phyloP scores from a whole-genome alignment of 1,140 invertebrate genomes.

The Camponotus floridanus region DNA sequence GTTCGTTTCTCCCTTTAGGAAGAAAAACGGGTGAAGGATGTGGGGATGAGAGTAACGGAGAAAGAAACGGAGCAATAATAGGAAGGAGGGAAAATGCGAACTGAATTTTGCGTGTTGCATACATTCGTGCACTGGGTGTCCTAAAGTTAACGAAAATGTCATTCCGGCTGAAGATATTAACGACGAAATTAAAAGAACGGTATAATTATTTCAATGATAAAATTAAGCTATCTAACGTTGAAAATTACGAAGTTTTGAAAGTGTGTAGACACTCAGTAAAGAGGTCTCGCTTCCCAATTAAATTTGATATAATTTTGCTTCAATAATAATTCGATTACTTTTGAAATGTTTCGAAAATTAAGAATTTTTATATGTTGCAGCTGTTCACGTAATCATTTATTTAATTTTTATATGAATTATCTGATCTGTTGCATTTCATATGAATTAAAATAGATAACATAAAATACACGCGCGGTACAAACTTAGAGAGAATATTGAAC shows the following conservation, averaged over 20 bases:
- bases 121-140: slow-evolving; percentile 1
- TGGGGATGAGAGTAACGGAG: not conserved
- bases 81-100: slow-evolving; percentile 37
- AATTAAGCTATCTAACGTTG: not conserved
- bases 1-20: slow-evolving; percentile 17
- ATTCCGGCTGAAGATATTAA: not conserved
- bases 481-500: not conserved
- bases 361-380: not conserved
- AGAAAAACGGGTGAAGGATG: slow-evolving; percentile 37
- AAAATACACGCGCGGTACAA: not conserved
- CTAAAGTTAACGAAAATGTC: slow-evolving; percentile 4
- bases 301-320: slow-evolving; percentile 1
- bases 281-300: not conserved
- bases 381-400: no score
- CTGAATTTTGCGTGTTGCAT: slow-evolving; percentile 4
- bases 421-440: not conserved
- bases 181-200: not conserved
- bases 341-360: not conserved
- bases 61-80: slow-evolving; percentile 36
- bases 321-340: not conserved
- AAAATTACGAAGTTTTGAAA: not conserved
- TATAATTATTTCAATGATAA: not conserved
- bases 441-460: slow-evolving; percentile 21
- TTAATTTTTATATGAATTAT: slow-evolving; percentile 4
- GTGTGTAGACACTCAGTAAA: not conserved